These are phyloP conservation scores for Drosophila nannoptera DNA, from an alignment of 1,140 invertebrate species.

Conservation along the genomic window DNA sequence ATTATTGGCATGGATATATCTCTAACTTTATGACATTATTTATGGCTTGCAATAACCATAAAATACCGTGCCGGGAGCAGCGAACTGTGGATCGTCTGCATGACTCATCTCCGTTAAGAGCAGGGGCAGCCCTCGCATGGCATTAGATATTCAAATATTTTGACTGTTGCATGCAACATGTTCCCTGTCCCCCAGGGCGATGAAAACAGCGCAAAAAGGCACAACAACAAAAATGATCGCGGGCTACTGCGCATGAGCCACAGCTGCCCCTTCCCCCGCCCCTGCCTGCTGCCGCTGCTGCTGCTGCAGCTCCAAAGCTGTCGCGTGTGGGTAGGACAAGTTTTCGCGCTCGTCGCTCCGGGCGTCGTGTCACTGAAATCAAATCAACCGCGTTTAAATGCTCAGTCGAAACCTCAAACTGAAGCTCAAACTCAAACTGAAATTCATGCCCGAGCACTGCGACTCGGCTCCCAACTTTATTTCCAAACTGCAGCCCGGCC, in stretches of 20 bases:
- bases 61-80: not conserved
- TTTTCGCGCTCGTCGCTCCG: conserved; percentile 57
- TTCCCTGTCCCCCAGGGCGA: conserved; percentile 54
- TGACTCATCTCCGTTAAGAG: conserved; percentile 41
- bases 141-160: conserved; percentile 76
- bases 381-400: conserved; percentile 75
- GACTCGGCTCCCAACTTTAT: conserved; percentile 14
- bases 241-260: conserved; percentile 20
- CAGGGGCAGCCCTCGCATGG: conserved; percentile 55
- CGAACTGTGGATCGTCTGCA: conserved; percentile 6
- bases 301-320: conserved; percentile 27
- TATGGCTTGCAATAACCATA: conserved; percentile 22
- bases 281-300: not conserved
- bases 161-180: conserved; percentile 63
- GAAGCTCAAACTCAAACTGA: conserved; percentile 39
- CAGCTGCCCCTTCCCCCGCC: too few species aligned
- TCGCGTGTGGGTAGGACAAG: conserved; percentile 51
- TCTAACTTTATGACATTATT: not conserved
- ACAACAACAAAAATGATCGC: too few species aligned
- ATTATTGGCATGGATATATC: not conserved
- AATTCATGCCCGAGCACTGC: not conserved
- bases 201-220: conserved; percentile 53
- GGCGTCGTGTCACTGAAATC: conserved; percentile 75
- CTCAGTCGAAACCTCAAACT: conserved; percentile 68
- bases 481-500: conserved; percentile 2